Base-by-base conservation (phyloP, 2,888 invertebrate genomes). In the Calliphora vomitoria region DNA sequence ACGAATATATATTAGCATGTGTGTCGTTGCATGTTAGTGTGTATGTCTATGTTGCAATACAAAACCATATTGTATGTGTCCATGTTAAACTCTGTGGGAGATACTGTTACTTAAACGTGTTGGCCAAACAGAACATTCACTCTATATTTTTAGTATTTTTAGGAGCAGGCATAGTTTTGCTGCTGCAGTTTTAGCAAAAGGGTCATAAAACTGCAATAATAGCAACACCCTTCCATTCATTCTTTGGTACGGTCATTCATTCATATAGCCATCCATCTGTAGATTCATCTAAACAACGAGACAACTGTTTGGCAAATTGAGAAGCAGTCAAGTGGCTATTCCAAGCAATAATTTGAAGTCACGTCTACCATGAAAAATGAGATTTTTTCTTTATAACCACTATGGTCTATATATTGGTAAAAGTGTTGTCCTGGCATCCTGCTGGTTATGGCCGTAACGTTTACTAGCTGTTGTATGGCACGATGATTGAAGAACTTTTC, bases 341-440 rank as follows among this genome's bases (percentile, higher is more conserved):
- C 81, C 72, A 53, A 50, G 88, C 83, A 74, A 88, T 89, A 88
- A 89, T 89, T 89, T 88, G 75, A 88, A 89, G 88, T 88, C 89
- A 89, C 88, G 88, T 88, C 88, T 76, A 53, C 53, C 76, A 75
- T 86, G 81, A 85, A 88, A 88, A 82, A 88, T 85, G 47, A 68
- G 84, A 58, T 81, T 58, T 80, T 58, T 55, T 55, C 62, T 64
- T 44, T 60, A 15, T 25, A 83, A 78, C 75, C 11, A 41, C 44
- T 47, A 55, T 6, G 55, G 15, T 58, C 31, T 55, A 20, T 25
- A 6, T 35, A 0, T 64, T 50, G 25, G 25, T 25, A 25, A 25
- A 25, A 10, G 13, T 66, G 11, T 41, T 75, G n/a, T 38, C 44
- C 75, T 25, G 25, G 41, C 15, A 74, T 60, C 64, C 76, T 64